A percentile compares a stretch with the other conserved stretches of the same genome.
Conservation (phyloP, 2,888 invertebrate species). For the Bhutanitis thaidina region DNA sequence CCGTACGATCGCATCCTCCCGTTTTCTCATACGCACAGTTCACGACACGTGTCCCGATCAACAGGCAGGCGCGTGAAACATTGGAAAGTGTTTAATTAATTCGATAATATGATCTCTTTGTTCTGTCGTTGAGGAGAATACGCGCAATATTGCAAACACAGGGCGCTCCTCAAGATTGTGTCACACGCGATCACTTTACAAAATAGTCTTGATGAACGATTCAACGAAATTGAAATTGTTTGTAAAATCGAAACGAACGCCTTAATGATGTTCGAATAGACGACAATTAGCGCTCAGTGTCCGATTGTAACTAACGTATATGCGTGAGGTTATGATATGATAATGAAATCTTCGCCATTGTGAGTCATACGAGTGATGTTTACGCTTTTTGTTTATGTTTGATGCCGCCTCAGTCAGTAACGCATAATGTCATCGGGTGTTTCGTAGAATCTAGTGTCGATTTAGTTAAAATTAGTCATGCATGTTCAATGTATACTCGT, state of each 20-base stretch:
- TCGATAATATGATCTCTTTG: constrained; percentile 61
- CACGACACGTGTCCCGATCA: constrained; percentile 64
- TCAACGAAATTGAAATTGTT: constrained; percentile 24
- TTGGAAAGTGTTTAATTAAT: constrained; percentile 50
- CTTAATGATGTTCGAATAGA: constrained; percentile 38
- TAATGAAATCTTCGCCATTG: constrained; percentile 75
- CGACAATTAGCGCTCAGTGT: constrained; percentile 57
- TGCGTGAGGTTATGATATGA: constrained; percentile 66
- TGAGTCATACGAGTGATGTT: constrained; percentile 73
- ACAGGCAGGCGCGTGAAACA: constrained; percentile 62
- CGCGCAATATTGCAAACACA: constrained; percentile 47
- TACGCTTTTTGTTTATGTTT: constrained; percentile 72
- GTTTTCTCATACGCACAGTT: constrained; percentile 59
- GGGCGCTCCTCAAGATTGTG: constrained; percentile 35
- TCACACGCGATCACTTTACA: constrained; percentile 53
- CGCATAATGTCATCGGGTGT: constrained; percentile 36
- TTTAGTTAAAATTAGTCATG: constrained; percentile 51
- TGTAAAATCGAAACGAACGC: constrained; percentile 29
- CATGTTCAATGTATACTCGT: constrained; percentile 37
- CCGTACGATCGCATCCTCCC: constrained; percentile 63
- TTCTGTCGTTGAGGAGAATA: constrained; percentile 67
- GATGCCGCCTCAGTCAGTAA: constrained; percentile 36
- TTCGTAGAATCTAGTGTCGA: constrained; percentile 50
- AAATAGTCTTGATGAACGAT: constrained; percentile 49
- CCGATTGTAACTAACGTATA: constrained; percentile 65